These are phyloP conservation scores for Zalophus californianus DNA, from an alignment of 2,797 vertebrate genomes.

Conservation along the genomic window DNA sequence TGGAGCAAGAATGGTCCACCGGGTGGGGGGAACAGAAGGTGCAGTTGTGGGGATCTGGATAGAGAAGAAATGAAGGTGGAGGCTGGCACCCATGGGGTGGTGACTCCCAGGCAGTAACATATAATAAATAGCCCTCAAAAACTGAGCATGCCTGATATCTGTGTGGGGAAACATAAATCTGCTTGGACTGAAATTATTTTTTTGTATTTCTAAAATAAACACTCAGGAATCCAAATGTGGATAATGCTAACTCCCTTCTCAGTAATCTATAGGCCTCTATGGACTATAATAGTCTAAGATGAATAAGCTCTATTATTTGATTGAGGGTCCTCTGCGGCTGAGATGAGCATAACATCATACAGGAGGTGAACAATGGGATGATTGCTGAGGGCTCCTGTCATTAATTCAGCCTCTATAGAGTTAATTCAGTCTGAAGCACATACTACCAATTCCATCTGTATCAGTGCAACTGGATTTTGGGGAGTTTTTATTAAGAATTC, in stretches of 20 bases:
- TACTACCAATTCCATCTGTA: slow-evolving; percentile 1
- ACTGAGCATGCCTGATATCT: not conserved
- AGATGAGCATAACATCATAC: not conserved
- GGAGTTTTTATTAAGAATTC: slow-evolving; percentile 76
- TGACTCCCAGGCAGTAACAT: not conserved
- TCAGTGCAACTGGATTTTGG: slow-evolving; percentile 14
- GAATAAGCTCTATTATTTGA: slow-evolving; percentile 24
- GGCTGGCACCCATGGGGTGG: not conserved
- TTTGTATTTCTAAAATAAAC: slow-evolving; percentile 74
- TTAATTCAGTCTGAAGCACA: slow-evolving; percentile 57
- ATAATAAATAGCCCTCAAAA: not conserved
- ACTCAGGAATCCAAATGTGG: slow-evolving; percentile 49
- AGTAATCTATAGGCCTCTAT: not conserved
- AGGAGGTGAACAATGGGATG: not conserved
- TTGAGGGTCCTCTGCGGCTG: not conserved
- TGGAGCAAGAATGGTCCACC: not conserved
- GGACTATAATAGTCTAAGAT: not conserved
- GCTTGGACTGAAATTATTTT: slow-evolving; percentile 60
- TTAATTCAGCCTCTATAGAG: not conserved
- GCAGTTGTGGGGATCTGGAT: not conserved
- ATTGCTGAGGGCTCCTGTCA: not conserved
- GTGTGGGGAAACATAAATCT: slow-evolving; percentile 47
- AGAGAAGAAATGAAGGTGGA: not conserved
- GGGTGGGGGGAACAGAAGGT: not conserved
- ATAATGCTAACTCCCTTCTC: slow-evolving; percentile 58